A percentile compares a stretch with the other conserved stretches of the same genome.
Evolutionary conservation across 2,113 vertebrate species (phyloP).

Genomic region (Smithornis capensis): DNA sequence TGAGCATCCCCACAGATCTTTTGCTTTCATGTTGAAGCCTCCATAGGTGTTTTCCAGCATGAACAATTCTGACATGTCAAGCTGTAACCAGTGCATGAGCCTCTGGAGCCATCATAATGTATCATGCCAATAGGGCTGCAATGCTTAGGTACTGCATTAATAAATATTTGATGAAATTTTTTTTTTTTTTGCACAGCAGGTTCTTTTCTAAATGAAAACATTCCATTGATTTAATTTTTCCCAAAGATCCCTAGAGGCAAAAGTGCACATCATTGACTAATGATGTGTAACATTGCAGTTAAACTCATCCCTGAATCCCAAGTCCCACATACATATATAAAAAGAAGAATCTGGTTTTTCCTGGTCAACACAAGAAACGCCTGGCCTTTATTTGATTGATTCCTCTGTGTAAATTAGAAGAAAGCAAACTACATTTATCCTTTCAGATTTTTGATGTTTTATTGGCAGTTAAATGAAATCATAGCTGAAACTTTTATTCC

Average conservation of each 20-base stretch:
- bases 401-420: constrained; percentile 13
- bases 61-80: neutral
- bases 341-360: neutral
- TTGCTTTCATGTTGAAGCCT: neutral
- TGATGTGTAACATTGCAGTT: neutral
- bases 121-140: neutral
- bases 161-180: constrained; percentile 42
- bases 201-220: constrained; percentile 49
- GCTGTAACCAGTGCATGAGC: neutral
- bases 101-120: neutral
- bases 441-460: neutral
- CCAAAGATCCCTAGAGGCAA: neutral
- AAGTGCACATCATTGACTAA: constrained; percentile 22
- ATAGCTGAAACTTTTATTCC: neutral
- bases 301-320: neutral
- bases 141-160: constrained; percentile 3
- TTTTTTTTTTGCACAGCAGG: constrained; percentile 40
- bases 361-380: neutral
- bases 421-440: neutral
- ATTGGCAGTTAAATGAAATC: neutral
- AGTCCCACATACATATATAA: neutral
- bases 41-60: neutral
- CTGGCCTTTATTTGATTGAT: neutral
- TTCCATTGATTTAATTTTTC: constrained; percentile 5
- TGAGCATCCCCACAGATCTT: neutral